Percentiles rank a stretch among this genome's conserved stretches.
These are phyloP conservation scores for Cyphomyrus plagiostoma DNA, from an alignment of 2,113 vertebrate species.

Conservation along the genomic window DNA sequence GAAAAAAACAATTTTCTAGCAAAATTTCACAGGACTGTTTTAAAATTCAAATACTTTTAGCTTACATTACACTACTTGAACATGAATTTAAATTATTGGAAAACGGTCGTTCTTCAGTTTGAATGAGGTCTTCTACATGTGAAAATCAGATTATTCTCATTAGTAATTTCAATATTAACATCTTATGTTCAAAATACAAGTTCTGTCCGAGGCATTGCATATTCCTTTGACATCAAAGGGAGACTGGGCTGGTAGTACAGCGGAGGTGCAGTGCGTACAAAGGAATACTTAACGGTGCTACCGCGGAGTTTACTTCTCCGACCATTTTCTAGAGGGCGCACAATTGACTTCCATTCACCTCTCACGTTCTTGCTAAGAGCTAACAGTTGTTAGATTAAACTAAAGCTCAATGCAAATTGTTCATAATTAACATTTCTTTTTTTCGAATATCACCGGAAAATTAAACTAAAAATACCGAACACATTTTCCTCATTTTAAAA, in stretches of 20 bases:
- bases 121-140: not conserved
- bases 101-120: not conserved
- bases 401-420: not conserved
- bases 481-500: not conserved
- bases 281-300: conserved; percentile 35
- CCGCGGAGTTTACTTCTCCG: conserved; percentile 9
- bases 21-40: not conserved
- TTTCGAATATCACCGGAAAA: not conserved
- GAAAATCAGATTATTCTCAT: not conserved
- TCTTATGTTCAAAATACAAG: conserved; percentile 1
- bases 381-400: not conserved
- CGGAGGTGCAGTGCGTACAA: not conserved
- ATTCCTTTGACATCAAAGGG: conserved; percentile 10
- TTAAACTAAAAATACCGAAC: not conserved
- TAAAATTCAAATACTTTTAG: not conserved
- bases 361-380: not conserved
- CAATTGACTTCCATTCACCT: conserved; percentile 16
- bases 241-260: not conserved
- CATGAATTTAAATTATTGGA: not conserved
- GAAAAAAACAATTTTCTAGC: not conserved
- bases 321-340: conserved; percentile 32
- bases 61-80: not conserved
- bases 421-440: not conserved
- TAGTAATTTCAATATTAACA: not conserved
- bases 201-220: not conserved